These are phyloP conservation scores for silkworm (Bombyx mori) DNA, from an alignment of 1,140 invertebrate genomes.

Conservation along the genomic window DNA sequence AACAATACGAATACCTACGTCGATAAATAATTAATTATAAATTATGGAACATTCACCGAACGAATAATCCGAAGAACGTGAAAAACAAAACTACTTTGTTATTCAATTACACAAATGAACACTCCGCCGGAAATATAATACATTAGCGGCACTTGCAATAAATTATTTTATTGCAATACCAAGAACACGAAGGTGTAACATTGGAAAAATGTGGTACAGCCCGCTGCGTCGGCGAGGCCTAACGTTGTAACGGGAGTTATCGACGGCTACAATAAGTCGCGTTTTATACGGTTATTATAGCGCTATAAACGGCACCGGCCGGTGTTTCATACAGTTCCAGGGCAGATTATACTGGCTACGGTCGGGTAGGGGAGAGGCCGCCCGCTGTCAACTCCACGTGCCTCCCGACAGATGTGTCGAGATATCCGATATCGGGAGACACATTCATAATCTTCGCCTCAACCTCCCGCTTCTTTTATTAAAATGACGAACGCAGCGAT, in stretches of 20 bases:
- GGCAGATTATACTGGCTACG: conserved; percentile 60
- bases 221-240: conserved; percentile 27
- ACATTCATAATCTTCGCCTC: conserved; percentile 67
- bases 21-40: too few relatives aligned
- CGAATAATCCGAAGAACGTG: too few relatives aligned
- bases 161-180: conserved; percentile 11
- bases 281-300: conserved; percentile 71
- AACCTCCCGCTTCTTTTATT: conserved; percentile 57
- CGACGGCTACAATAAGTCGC: conserved; percentile 67
- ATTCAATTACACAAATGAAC: conserved; percentile 19
- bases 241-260: conserved; percentile 60
- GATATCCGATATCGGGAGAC: conserved; percentile 67
- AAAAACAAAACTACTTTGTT: conserved; percentile 2
- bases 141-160: conserved; percentile 8
- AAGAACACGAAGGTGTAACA: conserved; percentile 13
- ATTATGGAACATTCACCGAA: too few relatives aligned
- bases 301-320: conserved; percentile 66
- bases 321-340: conserved; percentile 65
- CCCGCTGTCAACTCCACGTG: conserved; percentile 56
- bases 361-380: conserved; percentile 30
- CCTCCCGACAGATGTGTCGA: conserved; percentile 62
- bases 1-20: too few relatives aligned
- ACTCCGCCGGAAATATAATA: conserved; percentile 3
- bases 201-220: conserved; percentile 21
- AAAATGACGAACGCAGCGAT: conserved; percentile 37